These are phyloP conservation scores for Myotis planiceps DNA, from an alignment of 2,797 vertebrate genomes.

Conservation along the genomic window DNA sequence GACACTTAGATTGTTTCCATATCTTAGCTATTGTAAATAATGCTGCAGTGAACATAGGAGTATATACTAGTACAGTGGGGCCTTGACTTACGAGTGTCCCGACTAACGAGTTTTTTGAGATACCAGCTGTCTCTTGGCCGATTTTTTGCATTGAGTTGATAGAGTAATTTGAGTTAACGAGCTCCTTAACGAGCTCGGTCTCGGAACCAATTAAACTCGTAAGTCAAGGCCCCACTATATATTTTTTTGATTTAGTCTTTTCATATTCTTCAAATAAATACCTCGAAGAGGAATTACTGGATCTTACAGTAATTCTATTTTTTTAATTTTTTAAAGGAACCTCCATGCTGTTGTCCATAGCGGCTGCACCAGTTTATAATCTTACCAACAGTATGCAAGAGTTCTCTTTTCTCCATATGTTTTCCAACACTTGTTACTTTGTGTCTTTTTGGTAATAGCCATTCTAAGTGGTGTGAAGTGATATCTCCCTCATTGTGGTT, in stretches of 20 bases:
- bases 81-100: too few species aligned
- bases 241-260: not conserved
- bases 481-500: not conserved
- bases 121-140: too few species aligned
- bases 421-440: not conserved
- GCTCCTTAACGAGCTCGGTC: too few species aligned
- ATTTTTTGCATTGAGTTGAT: too few species aligned
- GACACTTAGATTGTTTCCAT: not conserved
- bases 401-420: not conserved
- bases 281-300: not conserved
- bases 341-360: not conserved
- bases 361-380: not conserved
- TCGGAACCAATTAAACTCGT: too few species aligned
- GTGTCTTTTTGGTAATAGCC: not conserved
- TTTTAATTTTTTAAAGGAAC: too few species aligned
- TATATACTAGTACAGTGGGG: too few species aligned
- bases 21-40: not conserved
- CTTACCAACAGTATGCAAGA: not conserved
- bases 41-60: not conserved
- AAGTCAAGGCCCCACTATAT: not conserved
- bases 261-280: not conserved
- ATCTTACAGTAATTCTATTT: not conserved
- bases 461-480: not conserved
- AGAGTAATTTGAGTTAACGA: too few species aligned
- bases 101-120: too few species aligned